Evolutionary conservation across 2,113 vertebrate species (phyloP).

Genomic region (Opisthocomus hoazin): DNA sequence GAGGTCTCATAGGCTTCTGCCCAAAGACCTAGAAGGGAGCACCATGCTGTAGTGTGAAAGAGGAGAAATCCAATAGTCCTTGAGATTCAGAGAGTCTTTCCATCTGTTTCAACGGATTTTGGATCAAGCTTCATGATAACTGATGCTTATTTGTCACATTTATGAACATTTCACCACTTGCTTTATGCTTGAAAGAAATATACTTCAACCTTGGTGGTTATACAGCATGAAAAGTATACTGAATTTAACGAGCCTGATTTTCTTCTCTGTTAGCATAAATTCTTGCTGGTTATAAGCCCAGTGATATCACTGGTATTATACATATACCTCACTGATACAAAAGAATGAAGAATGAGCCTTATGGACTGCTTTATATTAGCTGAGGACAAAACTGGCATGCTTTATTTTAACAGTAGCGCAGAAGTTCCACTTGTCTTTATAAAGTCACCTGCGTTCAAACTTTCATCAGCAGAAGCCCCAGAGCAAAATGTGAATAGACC

Average conservation of each 20-base stretch:
- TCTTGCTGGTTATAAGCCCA: background rate
- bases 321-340: background rate
- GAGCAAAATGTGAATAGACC: background rate
- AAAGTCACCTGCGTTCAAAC: background rate
- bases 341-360: background rate
- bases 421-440: background rate
- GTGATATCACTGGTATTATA: background rate
- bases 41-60: background rate
- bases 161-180: background rate
- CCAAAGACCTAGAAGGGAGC: background rate
- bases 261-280: background rate
- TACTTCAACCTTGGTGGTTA: background rate
- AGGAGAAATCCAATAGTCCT: background rate
- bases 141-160: background rate
- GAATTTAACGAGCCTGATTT: background rate
- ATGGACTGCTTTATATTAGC: background rate
- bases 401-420: background rate
- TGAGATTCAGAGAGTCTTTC: background rate
- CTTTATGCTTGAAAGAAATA: background rate
- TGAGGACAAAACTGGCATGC: background rate
- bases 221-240: background rate
- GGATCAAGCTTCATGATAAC: background rate
- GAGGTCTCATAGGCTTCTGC: background rate
- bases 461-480: background rate
- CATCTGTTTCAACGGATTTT: background rate